These are phyloP conservation scores for Meteorus sp. DNA, from an alignment of 1,140 invertebrate genomes.

Conservation along the genomic window DNA sequence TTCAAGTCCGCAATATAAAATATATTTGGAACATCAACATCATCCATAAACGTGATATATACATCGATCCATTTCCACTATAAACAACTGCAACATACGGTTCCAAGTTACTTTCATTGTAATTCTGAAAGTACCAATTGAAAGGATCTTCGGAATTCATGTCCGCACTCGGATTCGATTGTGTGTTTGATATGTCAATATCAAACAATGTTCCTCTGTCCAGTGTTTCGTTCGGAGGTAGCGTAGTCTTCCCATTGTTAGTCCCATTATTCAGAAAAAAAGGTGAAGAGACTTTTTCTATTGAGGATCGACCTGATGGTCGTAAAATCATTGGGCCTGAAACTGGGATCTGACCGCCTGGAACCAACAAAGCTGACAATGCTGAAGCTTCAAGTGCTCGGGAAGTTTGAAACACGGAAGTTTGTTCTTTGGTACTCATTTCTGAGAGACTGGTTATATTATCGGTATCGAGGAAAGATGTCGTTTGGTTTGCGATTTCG, in stretches of 20 bases:
- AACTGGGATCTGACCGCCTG: constrained; percentile 60
- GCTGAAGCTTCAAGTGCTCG: constrained; percentile 50
- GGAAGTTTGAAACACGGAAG: constrained; percentile 22
- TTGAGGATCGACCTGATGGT: constrained; percentile 61
- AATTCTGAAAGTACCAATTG: constrained; percentile 80
- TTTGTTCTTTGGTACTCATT: not conserved
- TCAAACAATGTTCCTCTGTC: too few species aligned
- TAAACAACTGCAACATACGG: constrained; percentile 63
- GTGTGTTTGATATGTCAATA: too few species aligned
- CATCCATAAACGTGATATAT: not conserved
- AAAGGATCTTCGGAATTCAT: too few species aligned
- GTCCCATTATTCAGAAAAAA: constrained; percentile 38
- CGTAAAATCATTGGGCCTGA: constrained; percentile 34
- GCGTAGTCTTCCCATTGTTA: constrained; percentile 27
- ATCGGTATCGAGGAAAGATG: constrained; percentile 1
- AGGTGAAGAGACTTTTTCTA: constrained; percentile 67
- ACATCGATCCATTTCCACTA: constrained; percentile 20
- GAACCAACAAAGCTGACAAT: constrained; percentile 62
- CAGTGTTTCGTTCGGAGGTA: constrained; percentile 21
- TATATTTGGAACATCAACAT: constrained; percentile 22
- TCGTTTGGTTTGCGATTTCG: not conserved
- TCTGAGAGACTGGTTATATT: not conserved
- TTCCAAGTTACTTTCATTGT: constrained; percentile 71
- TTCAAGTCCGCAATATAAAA: not conserved
- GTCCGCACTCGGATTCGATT: too few species aligned